A percentile compares a stretch with the other conserved stretches of the same genome.
Conservation (phyloP, 2,888 invertebrate genomes). For the Zaprionus lineosus region DNA sequence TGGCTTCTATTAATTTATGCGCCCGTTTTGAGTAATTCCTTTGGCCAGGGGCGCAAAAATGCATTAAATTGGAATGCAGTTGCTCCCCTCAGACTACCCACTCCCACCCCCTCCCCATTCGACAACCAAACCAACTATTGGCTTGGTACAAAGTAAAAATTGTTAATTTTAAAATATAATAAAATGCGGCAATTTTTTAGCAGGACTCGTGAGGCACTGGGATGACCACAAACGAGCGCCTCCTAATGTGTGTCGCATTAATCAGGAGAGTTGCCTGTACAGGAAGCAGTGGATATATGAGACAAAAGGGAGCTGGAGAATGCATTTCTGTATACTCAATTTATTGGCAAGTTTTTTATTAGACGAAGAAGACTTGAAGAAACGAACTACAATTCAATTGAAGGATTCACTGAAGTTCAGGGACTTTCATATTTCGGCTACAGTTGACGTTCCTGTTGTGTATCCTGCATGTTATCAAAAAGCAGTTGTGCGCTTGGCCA, state of each 20-base stretch:
- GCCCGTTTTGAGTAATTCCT: constrained; percentile 66
- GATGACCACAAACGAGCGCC: constrained; percentile 24
- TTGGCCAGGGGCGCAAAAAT: constrained; percentile 53
- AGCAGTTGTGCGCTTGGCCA: no score
- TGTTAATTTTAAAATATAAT: constrained; percentile 64
- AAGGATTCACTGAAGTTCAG: no score
- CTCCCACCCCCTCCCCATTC: background rate
- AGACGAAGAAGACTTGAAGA: no score
- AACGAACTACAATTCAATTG: no score
- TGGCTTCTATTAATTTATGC: constrained; percentile 59
- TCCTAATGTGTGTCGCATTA: constrained; percentile 60
- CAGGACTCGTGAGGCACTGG: constrained; percentile 20
- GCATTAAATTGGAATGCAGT: constrained; percentile 62
- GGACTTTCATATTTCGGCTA: no score
- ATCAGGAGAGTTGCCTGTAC: constrained; percentile 26
- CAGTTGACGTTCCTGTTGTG: no score
- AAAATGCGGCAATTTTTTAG: constrained; percentile 58
- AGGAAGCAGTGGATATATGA: background rate
- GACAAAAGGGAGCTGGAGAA: no score
- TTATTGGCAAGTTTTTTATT: no score
- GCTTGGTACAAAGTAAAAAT: no score
- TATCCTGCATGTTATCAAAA: no score
- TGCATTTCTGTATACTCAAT: no score
- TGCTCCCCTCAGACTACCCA: background rate
- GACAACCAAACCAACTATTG: background rate